phyloP scores from a whole-genome alignment of 2,888 invertebrate genomes.

The Calliphora vomitoria region DNA sequence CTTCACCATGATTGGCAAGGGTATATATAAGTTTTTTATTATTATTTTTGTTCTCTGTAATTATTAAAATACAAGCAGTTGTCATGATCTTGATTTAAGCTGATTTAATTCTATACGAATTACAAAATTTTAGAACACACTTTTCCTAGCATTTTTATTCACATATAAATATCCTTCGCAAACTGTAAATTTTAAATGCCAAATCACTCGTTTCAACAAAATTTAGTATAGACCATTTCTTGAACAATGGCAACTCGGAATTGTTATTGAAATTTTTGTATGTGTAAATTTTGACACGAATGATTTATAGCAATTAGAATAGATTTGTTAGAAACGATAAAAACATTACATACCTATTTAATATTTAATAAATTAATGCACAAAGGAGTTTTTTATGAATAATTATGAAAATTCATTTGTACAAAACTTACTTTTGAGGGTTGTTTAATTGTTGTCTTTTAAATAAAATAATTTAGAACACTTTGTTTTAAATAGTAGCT shows the following conservation, averaged over 20 bases:
- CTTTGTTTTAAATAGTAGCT: conserved; percentile 13
- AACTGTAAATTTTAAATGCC: too few species aligned
- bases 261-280: conserved; percentile 15
- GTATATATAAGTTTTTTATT: too few species aligned
- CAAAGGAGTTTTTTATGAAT: background rate
- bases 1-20: too few species aligned
- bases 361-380: background rate
- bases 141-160: too few species aligned
- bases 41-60: too few species aligned
- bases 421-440: conserved; percentile 59
- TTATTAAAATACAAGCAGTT: too few species aligned
- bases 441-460: conserved; percentile 29
- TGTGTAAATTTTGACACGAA: conserved; percentile 27
- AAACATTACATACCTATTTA: background rate
- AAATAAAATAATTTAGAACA: conserved; percentile 31
- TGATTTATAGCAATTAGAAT: conserved; percentile 43
- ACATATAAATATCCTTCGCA: too few species aligned
- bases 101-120: too few species aligned
- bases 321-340: background rate
- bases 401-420: background rate
- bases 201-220: background rate
- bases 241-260: conserved; percentile 6
- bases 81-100: too few species aligned
- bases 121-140: too few species aligned
- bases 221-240: background rate